Evolutionary conservation across 2,113 vertebrate species (phyloP).

Genomic region (Ailuropoda melanoleuca): DNA sequence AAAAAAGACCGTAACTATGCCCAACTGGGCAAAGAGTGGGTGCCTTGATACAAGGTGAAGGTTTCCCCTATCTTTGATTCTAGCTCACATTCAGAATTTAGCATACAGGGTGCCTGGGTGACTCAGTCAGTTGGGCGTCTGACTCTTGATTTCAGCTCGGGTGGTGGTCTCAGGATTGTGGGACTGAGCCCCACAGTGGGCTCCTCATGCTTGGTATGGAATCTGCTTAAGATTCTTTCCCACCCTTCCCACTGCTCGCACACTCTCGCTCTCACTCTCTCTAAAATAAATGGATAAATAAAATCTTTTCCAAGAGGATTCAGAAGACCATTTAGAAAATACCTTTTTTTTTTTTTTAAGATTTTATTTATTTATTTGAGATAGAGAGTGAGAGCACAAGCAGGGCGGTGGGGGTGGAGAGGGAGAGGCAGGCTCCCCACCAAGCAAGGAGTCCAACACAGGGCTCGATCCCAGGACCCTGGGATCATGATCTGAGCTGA

Average conservation of each 20-base stretch:
- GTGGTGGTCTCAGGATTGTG: not conserved
- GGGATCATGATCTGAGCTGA: not conserved
- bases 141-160: not conserved
- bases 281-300: not conserved
- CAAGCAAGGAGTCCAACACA: too few relatives aligned
- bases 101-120: not conserved
- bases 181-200: not conserved
- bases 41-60: not conserved
- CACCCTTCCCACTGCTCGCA: not conserved
- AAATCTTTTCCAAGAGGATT: not conserved
- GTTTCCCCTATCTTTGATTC: not conserved
- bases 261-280: not conserved
- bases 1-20: not conserved
- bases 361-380: too few relatives aligned
- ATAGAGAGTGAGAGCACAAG: not conserved
- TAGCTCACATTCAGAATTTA: not conserved
- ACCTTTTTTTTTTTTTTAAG: not conserved
- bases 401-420: not conserved
- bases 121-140: not conserved
- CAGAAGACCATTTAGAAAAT: not conserved
- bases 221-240: not conserved
- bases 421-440: not conserved
- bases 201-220: not conserved
- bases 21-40: not conserved
- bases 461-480: not conserved